These are phyloP conservation scores for Enteromius treurensis DNA, from an alignment of 2,797 vertebrate species.

Conservation along the genomic window DNA sequence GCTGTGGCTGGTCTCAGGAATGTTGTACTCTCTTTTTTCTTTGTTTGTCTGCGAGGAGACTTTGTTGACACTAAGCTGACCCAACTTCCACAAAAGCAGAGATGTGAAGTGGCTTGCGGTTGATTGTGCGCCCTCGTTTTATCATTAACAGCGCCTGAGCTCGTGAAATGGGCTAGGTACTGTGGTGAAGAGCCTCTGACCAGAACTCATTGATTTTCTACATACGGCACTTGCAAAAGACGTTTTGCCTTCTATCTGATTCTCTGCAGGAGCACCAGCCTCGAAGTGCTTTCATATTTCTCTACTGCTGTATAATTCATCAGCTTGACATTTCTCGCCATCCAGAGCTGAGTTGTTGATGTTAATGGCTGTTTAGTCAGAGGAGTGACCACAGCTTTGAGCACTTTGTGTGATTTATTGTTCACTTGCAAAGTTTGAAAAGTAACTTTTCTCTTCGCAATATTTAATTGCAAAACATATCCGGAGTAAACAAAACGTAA, in stretches of 20 bases:
- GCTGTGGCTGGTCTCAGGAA: conserved; percentile 18
- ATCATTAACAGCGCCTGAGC: conserved; percentile 46
- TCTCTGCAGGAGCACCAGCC: conserved; percentile 36
- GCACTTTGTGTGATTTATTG: conserved; percentile 15
- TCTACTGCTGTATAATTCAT: conserved; percentile 45
- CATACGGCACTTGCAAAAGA: conserved; percentile 53
- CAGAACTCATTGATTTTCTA: conserved; percentile 60
- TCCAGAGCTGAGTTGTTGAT: conserved; percentile 29
- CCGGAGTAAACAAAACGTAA: not conserved
- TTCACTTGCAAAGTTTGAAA: conserved; percentile 1
- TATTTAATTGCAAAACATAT: not conserved
- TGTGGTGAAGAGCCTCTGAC: conserved; percentile 56
- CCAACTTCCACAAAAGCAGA: conserved; percentile 49
- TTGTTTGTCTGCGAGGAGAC: conserved; percentile 38
- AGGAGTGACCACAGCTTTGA: conserved; percentile 32
- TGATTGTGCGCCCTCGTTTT: conserved; percentile 39
- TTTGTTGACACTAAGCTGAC: conserved; percentile 47
- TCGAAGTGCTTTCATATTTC: conserved; percentile 53
- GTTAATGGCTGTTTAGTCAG: conserved; percentile 47
- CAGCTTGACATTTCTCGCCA: conserved; percentile 32
- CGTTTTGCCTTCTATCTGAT: conserved; percentile 48
- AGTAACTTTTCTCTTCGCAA: conserved; percentile 1
- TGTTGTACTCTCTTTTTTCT: conserved; percentile 21
- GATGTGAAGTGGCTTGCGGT: conserved; percentile 50
- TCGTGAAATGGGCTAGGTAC: conserved; percentile 54